A percentile compares a stretch with the other conserved stretches of the same genome.
Evolutionary conservation across 2,888 invertebrate genomes (phyloP).

Genomic region (Nemurella pictetii): DNA sequence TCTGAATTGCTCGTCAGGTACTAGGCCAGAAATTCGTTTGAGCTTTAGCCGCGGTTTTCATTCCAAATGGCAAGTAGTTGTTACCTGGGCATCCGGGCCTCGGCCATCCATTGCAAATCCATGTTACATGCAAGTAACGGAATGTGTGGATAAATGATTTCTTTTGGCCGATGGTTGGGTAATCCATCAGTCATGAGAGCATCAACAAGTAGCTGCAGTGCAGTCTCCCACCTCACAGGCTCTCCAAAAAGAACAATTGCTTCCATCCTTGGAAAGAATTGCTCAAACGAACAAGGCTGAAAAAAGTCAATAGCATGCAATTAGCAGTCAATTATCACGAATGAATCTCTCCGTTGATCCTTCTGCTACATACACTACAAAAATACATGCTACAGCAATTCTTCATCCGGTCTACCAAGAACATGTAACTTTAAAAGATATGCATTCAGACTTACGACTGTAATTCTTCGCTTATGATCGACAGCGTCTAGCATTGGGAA

Average conservation of each 20-base stretch:
- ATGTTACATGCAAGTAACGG: constrained; percentile 69
- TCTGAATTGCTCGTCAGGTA: too few species aligned
- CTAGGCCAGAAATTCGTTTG: too few species aligned
- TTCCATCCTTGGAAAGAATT: constrained; percentile 59
- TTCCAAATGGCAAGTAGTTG: too few species aligned
- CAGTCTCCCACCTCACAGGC: constrained; percentile 66
- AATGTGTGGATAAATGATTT: constrained; percentile 61
- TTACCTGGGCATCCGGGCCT: constrained; percentile 64
- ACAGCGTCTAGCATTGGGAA: constrained; percentile 65
- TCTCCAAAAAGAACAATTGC: constrained; percentile 67
- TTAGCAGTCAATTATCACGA: too few species aligned
- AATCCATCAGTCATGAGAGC: constrained; percentile 62
- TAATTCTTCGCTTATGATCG: constrained; percentile 52
- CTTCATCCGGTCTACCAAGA: too few species aligned
- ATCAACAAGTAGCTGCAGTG: constrained; percentile 65
- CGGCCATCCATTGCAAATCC: constrained; percentile 68
- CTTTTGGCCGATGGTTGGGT: constrained; percentile 51
- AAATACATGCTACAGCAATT: too few species aligned
- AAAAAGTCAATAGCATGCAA: constrained; percentile 39
- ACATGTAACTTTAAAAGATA: too few species aligned
- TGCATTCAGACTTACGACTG: constrained; percentile 46
- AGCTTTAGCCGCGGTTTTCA: too few species aligned
- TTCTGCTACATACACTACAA: too few species aligned
- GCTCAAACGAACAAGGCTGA: constrained; percentile 55
- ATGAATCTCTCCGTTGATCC: too few species aligned